Conservation (phyloP, 2,888 invertebrate species). For the Chirona hameri region DNA sequence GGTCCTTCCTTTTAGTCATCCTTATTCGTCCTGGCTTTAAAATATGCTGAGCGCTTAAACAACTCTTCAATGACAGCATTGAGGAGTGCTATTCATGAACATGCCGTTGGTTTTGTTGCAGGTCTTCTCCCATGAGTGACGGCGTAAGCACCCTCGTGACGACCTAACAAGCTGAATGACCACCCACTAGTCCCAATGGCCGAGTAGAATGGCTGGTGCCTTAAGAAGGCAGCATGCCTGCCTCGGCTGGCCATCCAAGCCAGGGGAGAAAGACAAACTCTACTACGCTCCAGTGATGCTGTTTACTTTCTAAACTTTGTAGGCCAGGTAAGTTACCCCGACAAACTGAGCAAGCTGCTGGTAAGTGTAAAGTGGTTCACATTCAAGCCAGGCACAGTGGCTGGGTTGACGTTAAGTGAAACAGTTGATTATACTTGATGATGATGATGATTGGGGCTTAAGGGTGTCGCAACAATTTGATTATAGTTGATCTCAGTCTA, state of each 20-base stretch:
- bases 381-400: not conserved
- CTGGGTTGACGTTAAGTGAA: not conserved
- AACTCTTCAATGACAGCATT: too few relatives aligned
- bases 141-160: not conserved
- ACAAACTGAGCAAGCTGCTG: not conserved
- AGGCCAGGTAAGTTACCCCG: not conserved
- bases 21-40: too few relatives aligned
- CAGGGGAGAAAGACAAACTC: not conserved
- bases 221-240: not conserved
- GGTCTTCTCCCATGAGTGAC: conserved; percentile 11
- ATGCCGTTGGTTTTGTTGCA: not conserved
- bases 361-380: not conserved
- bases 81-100: not conserved
- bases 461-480: too few relatives aligned
- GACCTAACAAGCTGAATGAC: not conserved
- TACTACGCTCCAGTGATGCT: not conserved
- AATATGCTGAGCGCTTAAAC: too few relatives aligned
- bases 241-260: conserved; percentile 25
- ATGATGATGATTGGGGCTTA: too few relatives aligned
- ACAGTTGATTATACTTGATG: not conserved
- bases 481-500: too few relatives aligned
- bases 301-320: not conserved
- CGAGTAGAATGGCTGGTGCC: not conserved
- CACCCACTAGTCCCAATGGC: not conserved
- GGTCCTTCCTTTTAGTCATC: too few relatives aligned